Conservation (phyloP, 2,888 invertebrate species). For the Tricholauxania praeusta region DNA sequence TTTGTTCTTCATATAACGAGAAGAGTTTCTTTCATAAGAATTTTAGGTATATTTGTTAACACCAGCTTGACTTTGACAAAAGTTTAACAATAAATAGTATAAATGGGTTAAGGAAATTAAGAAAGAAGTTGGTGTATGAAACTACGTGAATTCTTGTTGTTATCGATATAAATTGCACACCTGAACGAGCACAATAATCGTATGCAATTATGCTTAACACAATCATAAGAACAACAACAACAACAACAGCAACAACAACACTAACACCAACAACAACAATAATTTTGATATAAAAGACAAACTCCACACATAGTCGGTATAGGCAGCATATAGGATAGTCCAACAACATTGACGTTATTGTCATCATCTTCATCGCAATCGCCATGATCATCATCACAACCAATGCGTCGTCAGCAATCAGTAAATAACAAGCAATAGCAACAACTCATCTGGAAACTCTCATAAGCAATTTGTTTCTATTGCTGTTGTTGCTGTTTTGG, state of each 20-base stretch:
- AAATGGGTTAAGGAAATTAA: too few relatives aligned
- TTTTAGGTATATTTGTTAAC: too few relatives aligned
- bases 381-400: constrained; percentile 14
- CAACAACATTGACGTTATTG: neutral
- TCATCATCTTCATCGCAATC: constrained; percentile 20
- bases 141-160: too few relatives aligned
- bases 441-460: constrained; percentile 55
- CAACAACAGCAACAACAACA: constrained; percentile 29
- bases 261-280: constrained; percentile 43
- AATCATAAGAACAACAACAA: constrained; percentile 55
- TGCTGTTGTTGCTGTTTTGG: constrained; percentile 26
- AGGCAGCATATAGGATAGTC: neutral
- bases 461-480: constrained; percentile 36
- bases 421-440: constrained; percentile 46
- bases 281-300: constrained; percentile 47
- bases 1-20: too few relatives aligned
- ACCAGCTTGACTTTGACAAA: too few relatives aligned
- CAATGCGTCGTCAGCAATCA: constrained; percentile 44
- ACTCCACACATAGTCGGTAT: constrained; percentile 33
- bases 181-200: constrained; percentile 68
- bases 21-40: too few relatives aligned
- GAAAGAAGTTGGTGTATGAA: too few relatives aligned
- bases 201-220: constrained; percentile 68
- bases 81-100: too few relatives aligned
- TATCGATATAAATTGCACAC: constrained; percentile 62